These are phyloP conservation scores for Myrmecobius fasciatus DNA, from an alignment of 2,113 vertebrate genomes.

Conservation along the genomic window DNA sequence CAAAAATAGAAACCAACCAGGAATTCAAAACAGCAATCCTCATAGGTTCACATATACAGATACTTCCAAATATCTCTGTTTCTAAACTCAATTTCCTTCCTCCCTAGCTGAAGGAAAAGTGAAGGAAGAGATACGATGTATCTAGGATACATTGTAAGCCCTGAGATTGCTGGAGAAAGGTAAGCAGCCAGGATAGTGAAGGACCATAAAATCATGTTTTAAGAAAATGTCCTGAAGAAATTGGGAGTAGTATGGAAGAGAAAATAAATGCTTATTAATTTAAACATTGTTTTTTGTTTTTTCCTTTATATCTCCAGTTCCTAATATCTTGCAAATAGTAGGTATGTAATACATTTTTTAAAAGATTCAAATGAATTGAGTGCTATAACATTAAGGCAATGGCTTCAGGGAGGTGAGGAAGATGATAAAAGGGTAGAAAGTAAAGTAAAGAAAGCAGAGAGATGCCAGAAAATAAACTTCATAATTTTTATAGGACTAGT, in stretches of 20 bases:
- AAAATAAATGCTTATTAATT: neutral
- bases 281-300: neutral
- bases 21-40: neutral
- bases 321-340: neutral
- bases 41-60: neutral
- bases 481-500: neutral
- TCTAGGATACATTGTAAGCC: neutral
- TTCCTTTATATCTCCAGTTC: neutral
- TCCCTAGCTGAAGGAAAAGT: neutral
- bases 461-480: neutral
- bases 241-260: neutral
- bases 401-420: neutral
- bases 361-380: neutral
- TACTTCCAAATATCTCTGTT: neutral
- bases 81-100: too few relatives aligned
- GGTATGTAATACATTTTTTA: neutral
- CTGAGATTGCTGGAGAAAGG: neutral
- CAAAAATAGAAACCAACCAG: neutral
- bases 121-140: neutral
- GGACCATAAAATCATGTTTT: neutral
- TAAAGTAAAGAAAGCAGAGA: neutral
- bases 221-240: neutral
- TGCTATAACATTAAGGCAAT: neutral
- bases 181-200: neutral
- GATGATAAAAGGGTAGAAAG: neutral